phyloP scores from a whole-genome alignment of 2,797 vertebrate species.

The Nyctalus aviator region DNA sequence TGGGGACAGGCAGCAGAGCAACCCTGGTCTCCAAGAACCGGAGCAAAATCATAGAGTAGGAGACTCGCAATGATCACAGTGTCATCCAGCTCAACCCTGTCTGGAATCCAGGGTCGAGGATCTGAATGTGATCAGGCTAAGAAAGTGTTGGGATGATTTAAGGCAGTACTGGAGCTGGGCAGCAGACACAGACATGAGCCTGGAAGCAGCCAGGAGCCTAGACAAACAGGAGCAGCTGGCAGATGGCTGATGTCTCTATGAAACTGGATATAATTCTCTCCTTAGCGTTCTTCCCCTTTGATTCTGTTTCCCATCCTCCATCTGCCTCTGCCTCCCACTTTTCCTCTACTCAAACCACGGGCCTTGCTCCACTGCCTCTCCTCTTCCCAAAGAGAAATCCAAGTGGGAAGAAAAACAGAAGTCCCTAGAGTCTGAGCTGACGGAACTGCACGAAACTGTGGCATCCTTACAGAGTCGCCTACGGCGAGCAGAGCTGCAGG shows the following conservation, averaged over 20 bases:
- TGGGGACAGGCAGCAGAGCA: not conserved
- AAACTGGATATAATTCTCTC: slow-evolving; percentile 47
- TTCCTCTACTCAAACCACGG: slow-evolving; percentile 36
- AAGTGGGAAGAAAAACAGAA: slow-evolving; percentile 79
- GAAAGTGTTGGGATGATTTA: not conserved
- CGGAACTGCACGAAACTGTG: slow-evolving; percentile 77
- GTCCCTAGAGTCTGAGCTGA: slow-evolving; percentile 78
- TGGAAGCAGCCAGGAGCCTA: not conserved
- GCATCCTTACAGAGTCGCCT: slow-evolving; percentile 80
- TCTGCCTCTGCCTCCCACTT: not conserved
- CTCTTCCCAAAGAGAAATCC: slow-evolving; percentile 76
- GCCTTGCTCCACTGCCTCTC: slow-evolving; percentile 54
- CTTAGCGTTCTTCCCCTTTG: slow-evolving; percentile 17
- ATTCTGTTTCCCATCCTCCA: slow-evolving; percentile 19
- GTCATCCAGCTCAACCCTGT: not conserved
- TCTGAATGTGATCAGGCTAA: not conserved
- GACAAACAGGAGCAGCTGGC: slow-evolving; percentile 44
- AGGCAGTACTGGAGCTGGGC: not conserved
- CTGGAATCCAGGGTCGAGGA: not conserved
- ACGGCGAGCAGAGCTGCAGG: slow-evolving; percentile 76
- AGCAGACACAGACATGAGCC: not conserved
- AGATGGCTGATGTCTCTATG: not conserved
- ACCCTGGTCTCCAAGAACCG: not conserved
- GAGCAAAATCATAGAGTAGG: not conserved
- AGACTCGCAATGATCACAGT: not conserved